Evolutionary conservation across 2,888 invertebrate species (phyloP).

Genomic region (Cosmorhoe ocellata): DNA sequence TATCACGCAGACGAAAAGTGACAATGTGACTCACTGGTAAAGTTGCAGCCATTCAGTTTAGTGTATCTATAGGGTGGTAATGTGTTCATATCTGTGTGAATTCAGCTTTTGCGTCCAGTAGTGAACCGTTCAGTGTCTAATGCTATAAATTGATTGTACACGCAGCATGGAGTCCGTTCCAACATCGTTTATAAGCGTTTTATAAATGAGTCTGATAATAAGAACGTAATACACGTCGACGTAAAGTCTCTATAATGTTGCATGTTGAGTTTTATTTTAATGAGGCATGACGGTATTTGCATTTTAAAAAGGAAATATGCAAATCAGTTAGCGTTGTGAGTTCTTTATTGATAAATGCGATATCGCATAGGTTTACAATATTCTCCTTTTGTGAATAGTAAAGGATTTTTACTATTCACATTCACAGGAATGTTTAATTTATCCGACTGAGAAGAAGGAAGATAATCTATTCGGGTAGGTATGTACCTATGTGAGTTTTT

Average conservation of each 20-base stretch:
- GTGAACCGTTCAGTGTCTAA: conserved; percentile 35
- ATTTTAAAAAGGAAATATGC: conserved; percentile 36
- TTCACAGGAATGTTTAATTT: too few relatives aligned
- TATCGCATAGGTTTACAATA: conserved; percentile 3
- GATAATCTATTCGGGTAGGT: too few relatives aligned
- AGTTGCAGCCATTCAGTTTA: too few relatives aligned
- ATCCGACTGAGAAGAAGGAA: too few relatives aligned
- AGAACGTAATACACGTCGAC: conserved; percentile 34
- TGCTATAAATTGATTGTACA: conserved; percentile 73
- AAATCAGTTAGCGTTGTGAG: conserved; percentile 23
- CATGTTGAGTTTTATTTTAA: conserved; percentile 37
- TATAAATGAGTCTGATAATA: conserved; percentile 57
- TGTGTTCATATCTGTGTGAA: too few relatives aligned
- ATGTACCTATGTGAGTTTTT: too few relatives aligned
- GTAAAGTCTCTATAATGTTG: conserved; percentile 34
- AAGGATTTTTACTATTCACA: too few relatives aligned
- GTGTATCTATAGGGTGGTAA: too few relatives aligned
- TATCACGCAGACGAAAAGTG: too few relatives aligned
- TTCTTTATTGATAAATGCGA: conserved; percentile 15
- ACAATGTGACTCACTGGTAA: too few relatives aligned
- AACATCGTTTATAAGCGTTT: conserved; percentile 63
- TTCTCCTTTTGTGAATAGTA: not conserved
- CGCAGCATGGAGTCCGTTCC: conserved; percentile 65
- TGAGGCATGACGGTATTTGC: conserved; percentile 35
- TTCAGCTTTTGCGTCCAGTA: conserved; percentile 20